Conservation (phyloP, 2,797 vertebrate species). For the Selene dorsalis region DNA sequence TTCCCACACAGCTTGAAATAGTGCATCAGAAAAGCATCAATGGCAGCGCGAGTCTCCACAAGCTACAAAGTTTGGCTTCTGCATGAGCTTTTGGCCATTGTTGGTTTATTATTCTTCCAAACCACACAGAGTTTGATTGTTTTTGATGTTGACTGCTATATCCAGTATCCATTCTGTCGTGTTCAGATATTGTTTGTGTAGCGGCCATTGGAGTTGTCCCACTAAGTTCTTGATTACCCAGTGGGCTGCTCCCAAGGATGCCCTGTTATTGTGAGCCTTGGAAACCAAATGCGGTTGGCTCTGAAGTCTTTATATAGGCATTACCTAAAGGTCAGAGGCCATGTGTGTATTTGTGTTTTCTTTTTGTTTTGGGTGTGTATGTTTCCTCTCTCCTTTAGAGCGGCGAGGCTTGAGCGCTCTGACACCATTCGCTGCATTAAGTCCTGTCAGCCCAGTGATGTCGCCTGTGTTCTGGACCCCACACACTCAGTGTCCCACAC, state of each 20-base stretch:
- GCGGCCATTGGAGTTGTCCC: slow-evolving; percentile 65
- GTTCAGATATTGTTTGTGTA: slow-evolving; percentile 77
- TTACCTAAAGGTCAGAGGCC: slow-evolving; percentile 64
- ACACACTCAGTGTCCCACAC: slow-evolving; percentile 94
- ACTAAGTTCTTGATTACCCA: slow-evolving; percentile 69
- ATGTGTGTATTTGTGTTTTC: slow-evolving; percentile 47
- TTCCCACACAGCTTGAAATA: slow-evolving; percentile 75
- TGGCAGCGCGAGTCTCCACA: slow-evolving; percentile 72
- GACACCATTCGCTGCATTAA: slow-evolving; percentile 93
- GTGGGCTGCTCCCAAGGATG: slow-evolving; percentile 61
- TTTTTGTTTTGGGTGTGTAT: slow-evolving; percentile 43
- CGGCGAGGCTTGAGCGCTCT: slow-evolving; percentile 84
- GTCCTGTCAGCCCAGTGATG: slow-evolving; percentile 89
- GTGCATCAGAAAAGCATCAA: slow-evolving; percentile 73
- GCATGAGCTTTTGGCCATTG: slow-evolving; percentile 69
- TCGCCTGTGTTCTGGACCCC: slow-evolving; percentile 88
- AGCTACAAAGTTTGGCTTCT: slow-evolving; percentile 62
- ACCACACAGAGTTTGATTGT: slow-evolving; percentile 71
- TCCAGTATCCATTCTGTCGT: slow-evolving; percentile 67
- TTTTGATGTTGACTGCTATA: slow-evolving; percentile 73
- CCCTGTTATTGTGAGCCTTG: slow-evolving; percentile 70
- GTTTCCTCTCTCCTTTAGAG: slow-evolving; percentile 70
- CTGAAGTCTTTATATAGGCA: slow-evolving; percentile 41
- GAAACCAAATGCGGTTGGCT: slow-evolving; percentile 45
- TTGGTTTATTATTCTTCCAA: slow-evolving; percentile 77